Evolutionary conservation across 2,797 vertebrate species (phyloP), one percentile per base, ranked within the genome.

Genomic region (Holocentrus rufus): DNA sequence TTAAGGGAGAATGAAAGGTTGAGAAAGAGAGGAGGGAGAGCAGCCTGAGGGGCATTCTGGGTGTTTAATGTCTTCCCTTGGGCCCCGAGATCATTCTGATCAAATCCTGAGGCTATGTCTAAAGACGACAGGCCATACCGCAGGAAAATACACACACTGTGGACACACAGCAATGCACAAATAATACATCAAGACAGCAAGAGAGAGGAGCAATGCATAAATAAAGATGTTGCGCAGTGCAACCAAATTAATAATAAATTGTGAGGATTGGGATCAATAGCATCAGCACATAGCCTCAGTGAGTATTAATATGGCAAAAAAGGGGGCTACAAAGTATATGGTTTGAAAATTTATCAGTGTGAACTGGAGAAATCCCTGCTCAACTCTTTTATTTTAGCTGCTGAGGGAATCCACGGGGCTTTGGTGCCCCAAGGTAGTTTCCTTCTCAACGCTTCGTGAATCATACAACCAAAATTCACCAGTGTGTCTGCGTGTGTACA

Each of bases 1-100:
- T 98, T 98, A 98, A 96, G 95, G 94, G 85, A 92, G 93, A 95
- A 95, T 93, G 94, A 96, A 96, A 95, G 95, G 95, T 94, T 95
- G 92, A 92, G 93, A 85, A 84, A 80, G 85, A 84, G 91, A 92
- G 90, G 81, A 88, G 84, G 77, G 60, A 66, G 80, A 66, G 80
- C 75, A 85, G 88, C 85, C 84, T 69, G 80, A 85, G 87, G 87
- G 84, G 57, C 78, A 82, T 85, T 85, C 82, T 79, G 94, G 92
- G 91, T 93, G 94, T 95, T 95, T 95, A 95, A 96, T 96, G 94
- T 93, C 93, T 92, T 94, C 94, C 94, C 89, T 20, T 25, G 91
- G 93, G 94, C 83, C 74, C 69, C 76, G 74, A 81, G 92, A 94
- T 92, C 73, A 52, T 92, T 90, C 91, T 86, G 92, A 94, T 95